Conservation (phyloP, 2,113 vertebrate genomes). For the Spea bombifrons region DNA sequence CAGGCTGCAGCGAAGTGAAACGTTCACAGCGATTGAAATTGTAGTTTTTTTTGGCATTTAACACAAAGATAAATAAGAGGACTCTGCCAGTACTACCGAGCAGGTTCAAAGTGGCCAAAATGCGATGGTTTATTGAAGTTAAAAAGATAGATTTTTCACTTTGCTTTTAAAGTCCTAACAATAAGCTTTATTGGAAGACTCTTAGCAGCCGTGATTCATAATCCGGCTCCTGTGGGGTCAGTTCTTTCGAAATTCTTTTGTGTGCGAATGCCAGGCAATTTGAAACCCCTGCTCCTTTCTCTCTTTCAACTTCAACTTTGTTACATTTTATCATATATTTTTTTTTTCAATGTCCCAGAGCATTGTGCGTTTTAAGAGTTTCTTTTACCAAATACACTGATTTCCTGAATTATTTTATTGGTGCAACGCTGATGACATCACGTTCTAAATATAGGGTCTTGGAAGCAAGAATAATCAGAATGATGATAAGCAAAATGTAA, state of each 20-base stretch:
- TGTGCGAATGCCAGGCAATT: neutral
- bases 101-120: neutral
- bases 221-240: neutral
- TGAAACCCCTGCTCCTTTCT: neutral
- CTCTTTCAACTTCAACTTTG: neutral
- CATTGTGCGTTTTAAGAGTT: neutral
- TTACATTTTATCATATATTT: neutral
- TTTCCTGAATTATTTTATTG: too few species aligned
- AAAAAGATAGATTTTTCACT: neutral
- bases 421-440: too few species aligned
- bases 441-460: too few species aligned
- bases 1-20: constrained; percentile 8
- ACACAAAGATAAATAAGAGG: neutral
- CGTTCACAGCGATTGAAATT: constrained; percentile 26
- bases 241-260: neutral
- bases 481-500: too few species aligned
- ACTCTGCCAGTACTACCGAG: neutral
- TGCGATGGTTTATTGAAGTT: neutral
- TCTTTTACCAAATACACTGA: too few species aligned
- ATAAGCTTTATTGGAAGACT: neutral
- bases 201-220: neutral
- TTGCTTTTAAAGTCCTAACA: neutral
- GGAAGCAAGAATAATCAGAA: too few species aligned
- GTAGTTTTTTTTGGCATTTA: constrained; percentile 12
- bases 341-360: neutral